phyloP scores from a whole-genome alignment of 2,797 vertebrate species.

The Lacerta viridis region DNA sequence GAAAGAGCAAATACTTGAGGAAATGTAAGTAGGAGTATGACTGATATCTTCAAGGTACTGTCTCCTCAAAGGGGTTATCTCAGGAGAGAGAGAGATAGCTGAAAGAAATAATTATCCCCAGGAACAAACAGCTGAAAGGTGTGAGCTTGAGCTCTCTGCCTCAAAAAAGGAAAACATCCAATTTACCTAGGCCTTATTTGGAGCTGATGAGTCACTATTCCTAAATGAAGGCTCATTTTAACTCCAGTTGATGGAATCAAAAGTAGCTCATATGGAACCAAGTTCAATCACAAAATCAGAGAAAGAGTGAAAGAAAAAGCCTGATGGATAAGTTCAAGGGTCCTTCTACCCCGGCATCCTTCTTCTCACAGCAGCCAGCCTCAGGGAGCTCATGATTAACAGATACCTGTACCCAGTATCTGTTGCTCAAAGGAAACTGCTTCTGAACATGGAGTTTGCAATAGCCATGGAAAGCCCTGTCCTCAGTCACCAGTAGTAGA shows the following conservation, averaged over 20 bases:
- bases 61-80: not conserved
- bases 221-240: not conserved
- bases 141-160: not conserved
- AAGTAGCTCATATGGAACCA: not conserved
- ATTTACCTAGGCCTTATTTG: not conserved
- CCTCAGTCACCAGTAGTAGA: not conserved
- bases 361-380: not conserved
- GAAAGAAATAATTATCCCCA: slow-evolving; percentile 16
- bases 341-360: too few relatives aligned
- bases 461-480: not conserved
- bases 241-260: not conserved
- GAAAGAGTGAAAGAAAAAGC: not conserved
- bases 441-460: not conserved
- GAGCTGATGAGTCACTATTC: not conserved
- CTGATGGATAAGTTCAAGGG: too few relatives aligned
- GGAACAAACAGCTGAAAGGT: slow-evolving; percentile 8
- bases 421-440: not conserved
- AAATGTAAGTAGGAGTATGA: not conserved
- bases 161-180: not conserved
- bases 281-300: slow-evolving; percentile 2
- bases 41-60: not conserved
- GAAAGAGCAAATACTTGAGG: not conserved
- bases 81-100: not conserved
- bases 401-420: not conserved
- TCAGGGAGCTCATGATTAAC: not conserved